Conservation (phyloP, 2,888 invertebrate genomes). For the Sthenelais limicola region DNA sequence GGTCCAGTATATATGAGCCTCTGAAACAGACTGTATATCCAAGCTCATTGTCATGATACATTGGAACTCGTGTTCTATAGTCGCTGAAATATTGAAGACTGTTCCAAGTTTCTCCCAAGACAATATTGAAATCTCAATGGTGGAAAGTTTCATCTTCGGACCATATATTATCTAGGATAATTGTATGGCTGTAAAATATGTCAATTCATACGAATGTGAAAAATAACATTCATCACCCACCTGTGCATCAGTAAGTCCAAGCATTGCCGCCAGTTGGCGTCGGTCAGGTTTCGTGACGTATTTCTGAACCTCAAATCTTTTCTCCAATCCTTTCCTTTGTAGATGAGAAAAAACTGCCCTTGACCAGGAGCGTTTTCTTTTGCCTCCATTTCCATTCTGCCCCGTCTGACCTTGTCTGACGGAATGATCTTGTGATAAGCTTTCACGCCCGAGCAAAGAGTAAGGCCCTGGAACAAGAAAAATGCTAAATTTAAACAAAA, state of each 20-base stretch:
- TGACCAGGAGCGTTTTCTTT: conserved; percentile 94
- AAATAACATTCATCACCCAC: conserved; percentile 74
- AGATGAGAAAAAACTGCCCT: conserved; percentile 95
- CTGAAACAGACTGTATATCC: no score
- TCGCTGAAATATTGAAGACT: no score
- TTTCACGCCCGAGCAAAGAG: conserved; percentile 7
- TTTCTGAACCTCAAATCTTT: conserved; percentile 93
- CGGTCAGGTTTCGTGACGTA: conserved; percentile 96
- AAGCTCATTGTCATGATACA: no score
- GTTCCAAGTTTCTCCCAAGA: no score
- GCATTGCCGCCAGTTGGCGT: conserved; percentile 89
- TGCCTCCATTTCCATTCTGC: conserved; percentile 49
- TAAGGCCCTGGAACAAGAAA: conserved; percentile 11
- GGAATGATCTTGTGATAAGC: neutral
- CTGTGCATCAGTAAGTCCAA: conserved; percentile 95
- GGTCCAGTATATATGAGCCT: no score
- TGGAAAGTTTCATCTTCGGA: no score
- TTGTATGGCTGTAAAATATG: neutral
- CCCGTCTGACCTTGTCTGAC: no score
- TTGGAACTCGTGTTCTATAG: no score
- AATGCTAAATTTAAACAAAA: neutral
- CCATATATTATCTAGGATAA: neutral
- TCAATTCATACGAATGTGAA: neutral
- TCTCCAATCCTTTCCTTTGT: conserved; percentile 93
- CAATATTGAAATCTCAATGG: no score